A percentile compares a stretch with the other conserved stretches of the same genome.
phyloP scores from a whole-genome alignment of 2,797 vertebrate species.

The Ceryle rudis region DNA sequence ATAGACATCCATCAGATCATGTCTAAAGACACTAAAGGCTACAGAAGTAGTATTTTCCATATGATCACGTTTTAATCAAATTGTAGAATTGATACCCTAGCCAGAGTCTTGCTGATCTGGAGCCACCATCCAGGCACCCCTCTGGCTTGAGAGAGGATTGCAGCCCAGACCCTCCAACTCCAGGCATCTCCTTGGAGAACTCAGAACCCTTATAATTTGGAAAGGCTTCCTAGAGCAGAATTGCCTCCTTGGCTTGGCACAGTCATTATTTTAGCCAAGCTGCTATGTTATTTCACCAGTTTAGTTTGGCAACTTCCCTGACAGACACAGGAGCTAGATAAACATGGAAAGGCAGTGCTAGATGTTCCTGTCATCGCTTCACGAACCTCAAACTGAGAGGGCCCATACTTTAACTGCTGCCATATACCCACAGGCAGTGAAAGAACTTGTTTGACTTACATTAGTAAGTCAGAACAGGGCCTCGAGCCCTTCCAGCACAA shows the following conservation, averaged over 20 bases:
- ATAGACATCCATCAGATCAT: not conserved
- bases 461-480: not conserved
- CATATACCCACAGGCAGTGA: not conserved
- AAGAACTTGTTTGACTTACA: not conserved
- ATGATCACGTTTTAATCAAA: not conserved
- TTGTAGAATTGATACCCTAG: too few species aligned
- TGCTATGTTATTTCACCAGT: not conserved
- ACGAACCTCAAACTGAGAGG: not conserved
- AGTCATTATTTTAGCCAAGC: not conserved
- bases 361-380: not conserved
- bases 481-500: not conserved
- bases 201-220: not conserved
- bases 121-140: not conserved
- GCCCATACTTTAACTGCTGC: not conserved
- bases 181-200: not conserved
- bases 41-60: not conserved
- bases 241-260: not conserved
- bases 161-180: not conserved
- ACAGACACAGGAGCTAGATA: not conserved
- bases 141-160: rapidly evolving
- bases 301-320: not conserved
- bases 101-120: not conserved
- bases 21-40: not conserved
- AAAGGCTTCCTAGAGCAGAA: not conserved
- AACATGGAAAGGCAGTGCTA: not conserved